Conservation (phyloP, 53 echinoderm and acorn worm species). For the Holothuria scabra region DNA sequence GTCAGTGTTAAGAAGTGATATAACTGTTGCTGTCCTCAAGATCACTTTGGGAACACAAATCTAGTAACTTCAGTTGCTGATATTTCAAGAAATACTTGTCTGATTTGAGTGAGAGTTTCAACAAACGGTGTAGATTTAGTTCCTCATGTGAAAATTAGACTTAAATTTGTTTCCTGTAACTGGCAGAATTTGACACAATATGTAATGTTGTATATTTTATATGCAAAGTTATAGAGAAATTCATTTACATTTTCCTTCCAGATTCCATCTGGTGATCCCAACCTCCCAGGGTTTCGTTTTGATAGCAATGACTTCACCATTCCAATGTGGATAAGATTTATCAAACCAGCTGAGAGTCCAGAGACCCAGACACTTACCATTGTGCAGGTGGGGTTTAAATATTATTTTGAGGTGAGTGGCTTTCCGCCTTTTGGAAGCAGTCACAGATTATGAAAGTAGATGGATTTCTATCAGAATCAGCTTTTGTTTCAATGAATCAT, state of each 20-base stretch:
- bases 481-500: too few relatives aligned
- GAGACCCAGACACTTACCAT: conserved; percentile 77
- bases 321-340: conserved; percentile 80
- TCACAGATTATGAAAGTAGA: too few relatives aligned
- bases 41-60: too few relatives aligned
- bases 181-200: neutral
- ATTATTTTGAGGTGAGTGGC: conserved; percentile 82
- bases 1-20: too few relatives aligned
- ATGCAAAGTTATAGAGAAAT: neutral
- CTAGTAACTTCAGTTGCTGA: too few relatives aligned
- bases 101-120: too few relatives aligned
- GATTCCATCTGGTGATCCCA: conserved; percentile 23
- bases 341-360: conserved; percentile 68
- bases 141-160: too few relatives aligned
- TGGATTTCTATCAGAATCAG: too few relatives aligned
- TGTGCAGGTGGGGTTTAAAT: conserved; percentile 73
- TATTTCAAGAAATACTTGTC: too few relatives aligned
- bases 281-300: conserved; percentile 42
- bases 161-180: neutral
- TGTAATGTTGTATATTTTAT: neutral
- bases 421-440: neutral
- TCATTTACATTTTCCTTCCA: neutral
- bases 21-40: too few relatives aligned
- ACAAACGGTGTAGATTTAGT: too few relatives aligned
- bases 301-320: conserved; percentile 72